phyloP scores from a whole-genome alignment of 2,113 vertebrate genomes.

The Sakesphorus luctuosus region DNA sequence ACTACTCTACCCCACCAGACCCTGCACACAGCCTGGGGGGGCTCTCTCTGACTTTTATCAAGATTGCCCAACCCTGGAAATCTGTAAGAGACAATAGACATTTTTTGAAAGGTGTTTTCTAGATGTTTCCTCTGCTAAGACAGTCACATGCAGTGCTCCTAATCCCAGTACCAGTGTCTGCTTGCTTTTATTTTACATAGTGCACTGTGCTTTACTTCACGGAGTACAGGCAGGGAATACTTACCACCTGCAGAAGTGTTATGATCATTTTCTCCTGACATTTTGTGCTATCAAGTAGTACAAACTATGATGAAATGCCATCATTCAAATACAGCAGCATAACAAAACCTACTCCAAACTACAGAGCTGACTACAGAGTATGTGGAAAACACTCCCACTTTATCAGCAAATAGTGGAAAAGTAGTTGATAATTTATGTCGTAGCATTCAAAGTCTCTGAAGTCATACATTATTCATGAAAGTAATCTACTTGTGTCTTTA shows the following conservation, averaged over 20 bases:
- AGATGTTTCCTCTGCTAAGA: neutral
- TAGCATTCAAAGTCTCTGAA: conserved; percentile 59
- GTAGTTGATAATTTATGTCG: conserved; percentile 69
- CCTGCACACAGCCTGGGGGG: neutral
- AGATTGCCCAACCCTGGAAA: neutral
- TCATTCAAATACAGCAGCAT: conserved; percentile 57
- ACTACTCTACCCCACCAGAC: rapidly evolving
- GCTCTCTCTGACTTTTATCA: neutral
- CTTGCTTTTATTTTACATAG: neutral
- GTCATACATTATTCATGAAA: conserved; percentile 64
- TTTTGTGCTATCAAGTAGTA: conserved; percentile 52
- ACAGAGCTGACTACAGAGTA: neutral
- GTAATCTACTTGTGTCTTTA: conserved; percentile 65
- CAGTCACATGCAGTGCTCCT: neutral
- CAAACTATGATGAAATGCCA: conserved; percentile 58
- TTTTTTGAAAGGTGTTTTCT: neutral
- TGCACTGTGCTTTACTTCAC: neutral
- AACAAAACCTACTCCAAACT: neutral
- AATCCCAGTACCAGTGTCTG: neutral
- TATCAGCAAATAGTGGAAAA: conserved; percentile 59
- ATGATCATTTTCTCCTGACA: conserved; percentile 68
- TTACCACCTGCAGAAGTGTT: conserved; percentile 57
- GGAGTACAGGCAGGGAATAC: conserved; percentile 45
- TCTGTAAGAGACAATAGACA: neutral
- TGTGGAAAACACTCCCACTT: conserved; percentile 52